Percentiles rank a stretch among this genome's conserved stretches.
Conservation (phyloP, 1,140 invertebrate species). For the Drusus annulatus region DNA sequence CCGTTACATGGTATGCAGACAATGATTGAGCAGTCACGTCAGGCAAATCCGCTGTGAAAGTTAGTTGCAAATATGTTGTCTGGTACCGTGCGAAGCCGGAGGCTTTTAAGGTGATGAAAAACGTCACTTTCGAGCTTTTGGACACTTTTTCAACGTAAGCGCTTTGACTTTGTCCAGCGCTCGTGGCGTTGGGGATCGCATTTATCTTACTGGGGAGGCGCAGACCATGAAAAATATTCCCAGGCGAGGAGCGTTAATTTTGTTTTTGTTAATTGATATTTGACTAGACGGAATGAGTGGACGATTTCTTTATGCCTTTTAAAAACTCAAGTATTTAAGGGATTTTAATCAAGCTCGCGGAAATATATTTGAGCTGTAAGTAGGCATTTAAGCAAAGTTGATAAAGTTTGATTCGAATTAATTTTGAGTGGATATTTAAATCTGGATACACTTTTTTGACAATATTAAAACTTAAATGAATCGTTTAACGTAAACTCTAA, state of each 20-base stretch:
- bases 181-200: constrained; percentile 7
- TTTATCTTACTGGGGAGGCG: not conserved
- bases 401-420: too few species aligned
- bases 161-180: constrained; percentile 23
- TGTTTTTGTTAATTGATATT: constrained; percentile 14
- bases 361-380: too few species aligned
- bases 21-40: constrained; percentile 15
- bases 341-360: too few species aligned
- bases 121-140: not conserved
- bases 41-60: not conserved
- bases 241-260: not conserved
- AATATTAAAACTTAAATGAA: too few species aligned
- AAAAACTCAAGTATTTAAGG: too few species aligned
- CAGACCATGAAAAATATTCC: not conserved
- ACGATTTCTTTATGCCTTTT: not conserved
- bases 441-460: too few species aligned
- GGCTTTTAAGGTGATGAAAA: constrained; percentile 29
- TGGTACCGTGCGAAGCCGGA: not conserved
- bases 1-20: not conserved
- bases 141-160: constrained; percentile 16
- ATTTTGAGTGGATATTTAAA: too few species aligned
- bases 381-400: too few species aligned
- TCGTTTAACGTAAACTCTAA: too few species aligned
- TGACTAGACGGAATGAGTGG: not conserved
- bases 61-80: constrained; percentile 17